phyloP scores from a whole-genome alignment of 2,113 vertebrate species.

The Peromyscus polionotus region DNA sequence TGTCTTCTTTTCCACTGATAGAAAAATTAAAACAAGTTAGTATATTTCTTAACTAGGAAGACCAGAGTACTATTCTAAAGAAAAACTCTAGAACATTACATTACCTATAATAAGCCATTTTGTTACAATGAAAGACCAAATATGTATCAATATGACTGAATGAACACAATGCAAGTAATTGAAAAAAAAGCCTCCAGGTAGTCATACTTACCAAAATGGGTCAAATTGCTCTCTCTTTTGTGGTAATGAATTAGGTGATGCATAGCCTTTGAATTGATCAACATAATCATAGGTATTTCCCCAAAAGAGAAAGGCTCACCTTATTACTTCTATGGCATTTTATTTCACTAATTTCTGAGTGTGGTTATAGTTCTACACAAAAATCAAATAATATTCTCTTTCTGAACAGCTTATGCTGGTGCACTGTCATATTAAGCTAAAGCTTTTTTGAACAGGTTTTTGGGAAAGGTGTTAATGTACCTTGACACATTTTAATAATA shows the following conservation, averaged over 20 bases:
- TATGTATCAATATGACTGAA: no score
- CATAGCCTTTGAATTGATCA: background rate
- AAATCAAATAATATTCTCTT: background rate
- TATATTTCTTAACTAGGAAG: background rate
- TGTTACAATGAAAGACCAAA: background rate
- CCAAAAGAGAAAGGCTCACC: background rate
- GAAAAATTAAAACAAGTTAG: background rate
- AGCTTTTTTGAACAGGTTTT: background rate
- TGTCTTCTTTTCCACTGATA: background rate
- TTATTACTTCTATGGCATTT: background rate
- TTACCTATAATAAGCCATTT: background rate
- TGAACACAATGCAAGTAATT: background rate
- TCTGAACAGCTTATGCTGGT: background rate
- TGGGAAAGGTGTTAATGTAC: background rate
- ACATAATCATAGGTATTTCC: background rate
- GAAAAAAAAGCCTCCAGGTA: background rate
- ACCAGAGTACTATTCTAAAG: background rate
- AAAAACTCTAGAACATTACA: background rate
- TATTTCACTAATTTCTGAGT: background rate
- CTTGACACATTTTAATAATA: background rate
- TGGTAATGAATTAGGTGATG: background rate
- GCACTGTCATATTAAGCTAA: background rate
- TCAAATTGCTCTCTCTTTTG: background rate
- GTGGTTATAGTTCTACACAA: background rate
- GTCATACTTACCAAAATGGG: background rate